These are phyloP conservation scores for Heliothis peltigera DNA, from an alignment of 2,888 invertebrate species.

Conservation along the genomic window DNA sequence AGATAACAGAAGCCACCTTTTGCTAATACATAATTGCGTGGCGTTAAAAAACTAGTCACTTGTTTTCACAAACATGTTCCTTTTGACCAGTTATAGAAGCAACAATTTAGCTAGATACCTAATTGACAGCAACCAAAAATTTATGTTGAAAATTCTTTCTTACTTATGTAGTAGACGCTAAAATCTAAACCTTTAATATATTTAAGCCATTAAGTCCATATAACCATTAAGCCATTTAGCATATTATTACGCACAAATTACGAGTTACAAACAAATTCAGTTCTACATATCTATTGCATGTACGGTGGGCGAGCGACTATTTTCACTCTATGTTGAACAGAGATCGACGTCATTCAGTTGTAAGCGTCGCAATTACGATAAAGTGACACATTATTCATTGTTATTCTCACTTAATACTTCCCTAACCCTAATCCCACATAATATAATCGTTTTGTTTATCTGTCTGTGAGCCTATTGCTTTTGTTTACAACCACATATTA, in stretches of 20 bases:
- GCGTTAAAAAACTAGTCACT: too few species aligned
- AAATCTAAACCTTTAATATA: not conserved
- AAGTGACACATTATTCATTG: constrained; percentile 10
- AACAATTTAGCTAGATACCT: too few species aligned
- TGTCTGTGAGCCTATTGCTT: constrained; percentile 29
- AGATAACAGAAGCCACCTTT: too few species aligned
- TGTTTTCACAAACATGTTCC: too few species aligned
- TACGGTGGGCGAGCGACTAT: not conserved
- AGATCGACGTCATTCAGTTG: not conserved
- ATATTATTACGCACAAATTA: not conserved
- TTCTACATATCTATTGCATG: not conserved
- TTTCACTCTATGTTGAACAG: not conserved
- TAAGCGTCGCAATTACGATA: constrained; percentile 1
- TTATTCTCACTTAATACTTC: constrained; percentile 24
- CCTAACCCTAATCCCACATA: constrained; percentile 33
- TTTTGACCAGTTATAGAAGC: too few species aligned
- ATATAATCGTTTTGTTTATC: constrained; percentile 37
- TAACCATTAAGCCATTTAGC: not conserved
- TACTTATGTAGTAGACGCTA: too few species aligned
- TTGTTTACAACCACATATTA: constrained; percentile 50
- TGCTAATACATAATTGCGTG: too few species aligned
- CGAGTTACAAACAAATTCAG: too few species aligned
- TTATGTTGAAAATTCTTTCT: too few species aligned
- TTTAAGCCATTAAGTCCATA: not conserved
- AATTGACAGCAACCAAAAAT: too few species aligned